Evolutionary conservation across 2,888 invertebrate genomes (phyloP), one percentile per base, ranked within the genome.

Genomic region (Nomada fucata): DNA sequence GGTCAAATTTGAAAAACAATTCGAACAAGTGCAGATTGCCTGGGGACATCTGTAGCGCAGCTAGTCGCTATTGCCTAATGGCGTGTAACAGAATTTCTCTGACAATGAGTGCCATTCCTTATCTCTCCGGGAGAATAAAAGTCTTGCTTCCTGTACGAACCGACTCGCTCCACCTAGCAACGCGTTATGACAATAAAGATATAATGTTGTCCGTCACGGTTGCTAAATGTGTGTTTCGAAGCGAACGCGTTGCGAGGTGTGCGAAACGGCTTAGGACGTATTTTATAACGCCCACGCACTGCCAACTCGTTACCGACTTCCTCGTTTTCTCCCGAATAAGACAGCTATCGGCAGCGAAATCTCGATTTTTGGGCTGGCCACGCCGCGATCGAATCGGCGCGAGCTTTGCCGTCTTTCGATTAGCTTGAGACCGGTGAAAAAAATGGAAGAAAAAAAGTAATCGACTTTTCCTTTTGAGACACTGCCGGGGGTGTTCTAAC

Each of bases 121-220:
- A 60, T 36, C 60, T 36, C 3, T 9, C 2, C 1, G 26, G n/a
- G 29, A 26, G 11, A 4, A 18, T 29, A 29, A 29, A 57, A 42
- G 55, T 55, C 47, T 68, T 15, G 42, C 23, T 68, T 42, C 44
- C 68, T 55, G 55, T 44, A 55, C 3, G 15, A 53, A 23, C n/a
- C 55, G 15, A 29, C 15, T 44, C 15, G 18, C 23, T 36, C 52
- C 36, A 29, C 9, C 20, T 15, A 55, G 29, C 64, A 20, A n/a
- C 42, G 11, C 76, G 53, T 77, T 61, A 72, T 53, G 82, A 71
- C 78, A 71, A 85, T 73, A 80, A 73, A 77, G 82, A 86, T 77
- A 80, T 69, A 84, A 85, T n/a, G 79, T 70, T 74, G 80, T 77
- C 64, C 68, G 76, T 68, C 60, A 76, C 70, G 79, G 68, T 78